phyloP scores from a whole-genome alignment of 1,140 invertebrate species.

The Pogonomyrmex barbatus region DNA sequence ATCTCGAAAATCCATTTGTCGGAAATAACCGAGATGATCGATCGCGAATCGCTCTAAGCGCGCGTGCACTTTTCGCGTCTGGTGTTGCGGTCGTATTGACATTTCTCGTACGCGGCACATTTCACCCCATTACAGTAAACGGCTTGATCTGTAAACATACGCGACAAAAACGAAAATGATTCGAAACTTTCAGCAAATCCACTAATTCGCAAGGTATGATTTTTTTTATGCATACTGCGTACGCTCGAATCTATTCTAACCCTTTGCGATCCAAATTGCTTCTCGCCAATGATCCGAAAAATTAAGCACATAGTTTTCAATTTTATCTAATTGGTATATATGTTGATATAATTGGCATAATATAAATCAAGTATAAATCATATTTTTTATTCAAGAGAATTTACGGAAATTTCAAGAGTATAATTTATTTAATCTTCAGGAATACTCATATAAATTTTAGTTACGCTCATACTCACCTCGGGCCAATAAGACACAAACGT shows the following conservation, averaged over 20 bases:
- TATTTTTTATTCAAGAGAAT: background rate
- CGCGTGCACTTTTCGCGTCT: slow-evolving; percentile 90
- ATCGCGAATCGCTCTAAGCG: slow-evolving; percentile 62
- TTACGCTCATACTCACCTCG: too few relatives aligned
- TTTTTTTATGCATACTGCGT: background rate
- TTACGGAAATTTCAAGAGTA: background rate
- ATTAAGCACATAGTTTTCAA: background rate
- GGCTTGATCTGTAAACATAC: slow-evolving; percentile 85
- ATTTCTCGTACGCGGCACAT: slow-evolving; percentile 89
- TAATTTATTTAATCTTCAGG: background rate
- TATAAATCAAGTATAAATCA: background rate
- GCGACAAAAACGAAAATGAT: background rate
- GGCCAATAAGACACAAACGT: too few relatives aligned
- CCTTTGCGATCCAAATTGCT: background rate
- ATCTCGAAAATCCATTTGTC: background rate
- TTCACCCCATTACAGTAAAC: slow-evolving; percentile 90
- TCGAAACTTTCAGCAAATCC: background rate
- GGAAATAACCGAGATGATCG: background rate
- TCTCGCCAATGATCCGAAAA: background rate
- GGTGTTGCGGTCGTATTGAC: slow-evolving; percentile 88
- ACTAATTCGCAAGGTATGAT: background rate
- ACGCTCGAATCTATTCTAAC: background rate
- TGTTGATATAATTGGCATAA: too few relatives aligned
- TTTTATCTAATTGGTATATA: background rate
- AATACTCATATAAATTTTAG: too few relatives aligned